phyloP scores from a whole-genome alignment of 2,888 invertebrate genomes.

The Tenodera sinensis region DNA sequence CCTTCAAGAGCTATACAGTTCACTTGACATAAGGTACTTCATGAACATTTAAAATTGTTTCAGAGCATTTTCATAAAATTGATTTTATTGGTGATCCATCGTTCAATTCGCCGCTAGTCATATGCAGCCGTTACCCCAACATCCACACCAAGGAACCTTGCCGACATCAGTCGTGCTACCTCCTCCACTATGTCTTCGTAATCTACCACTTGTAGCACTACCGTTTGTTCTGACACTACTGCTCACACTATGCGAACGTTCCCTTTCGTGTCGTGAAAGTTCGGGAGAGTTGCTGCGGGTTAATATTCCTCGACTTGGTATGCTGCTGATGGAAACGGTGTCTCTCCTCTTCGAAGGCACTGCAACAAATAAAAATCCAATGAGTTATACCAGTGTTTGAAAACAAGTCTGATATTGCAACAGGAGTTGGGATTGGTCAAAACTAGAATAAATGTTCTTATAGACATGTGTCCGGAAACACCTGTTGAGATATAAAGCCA shows the following conservation, averaged over 20 bases:
- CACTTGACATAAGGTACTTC: too few species aligned
- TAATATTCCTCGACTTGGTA: not conserved
- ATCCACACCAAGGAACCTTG: not conserved
- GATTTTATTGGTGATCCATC: too few species aligned
- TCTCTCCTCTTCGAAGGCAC: not conserved
- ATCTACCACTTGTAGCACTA: not conserved
- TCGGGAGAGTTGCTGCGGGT: not conserved
- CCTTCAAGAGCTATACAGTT: too few species aligned
- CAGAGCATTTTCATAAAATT: too few species aligned
- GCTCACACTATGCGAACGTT: not conserved
- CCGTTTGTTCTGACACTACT: not conserved
- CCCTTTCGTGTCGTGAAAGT: not conserved
- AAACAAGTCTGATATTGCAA: too few species aligned
- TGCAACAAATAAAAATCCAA: not conserved
- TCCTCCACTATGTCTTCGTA: too few species aligned
- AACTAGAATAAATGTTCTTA: too few species aligned
- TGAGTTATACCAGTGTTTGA: too few species aligned
- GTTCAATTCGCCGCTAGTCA: not conserved
- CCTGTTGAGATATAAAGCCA: too few species aligned
- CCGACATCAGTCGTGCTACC: not conserved
- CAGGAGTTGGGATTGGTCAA: too few species aligned
- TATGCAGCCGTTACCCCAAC: not conserved
- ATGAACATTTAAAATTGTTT: too few species aligned
- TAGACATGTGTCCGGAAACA: too few species aligned
- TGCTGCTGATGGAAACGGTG: not conserved